A percentile compares a stretch with the other conserved stretches of the same genome.
These are phyloP conservation scores for Mesembrinibis cayennensis DNA, from an alignment of 2,113 vertebrate genomes.

Conservation along the genomic window DNA sequence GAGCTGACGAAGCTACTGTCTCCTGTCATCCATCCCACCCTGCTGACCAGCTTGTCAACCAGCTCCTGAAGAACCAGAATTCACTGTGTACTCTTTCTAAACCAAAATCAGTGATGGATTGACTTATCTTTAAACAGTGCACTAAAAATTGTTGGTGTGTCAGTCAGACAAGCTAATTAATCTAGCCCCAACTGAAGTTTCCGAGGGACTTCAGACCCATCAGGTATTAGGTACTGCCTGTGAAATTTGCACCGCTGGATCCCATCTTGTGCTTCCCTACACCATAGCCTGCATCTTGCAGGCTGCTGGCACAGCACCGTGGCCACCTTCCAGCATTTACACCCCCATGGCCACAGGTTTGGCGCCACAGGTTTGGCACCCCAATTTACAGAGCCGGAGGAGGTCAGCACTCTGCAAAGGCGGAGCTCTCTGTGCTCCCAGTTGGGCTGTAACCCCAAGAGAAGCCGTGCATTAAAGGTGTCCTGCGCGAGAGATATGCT, in stretches of 20 bases:
- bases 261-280: background rate
- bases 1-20: background rate
- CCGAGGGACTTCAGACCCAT: background rate
- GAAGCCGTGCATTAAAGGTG: background rate
- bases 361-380: background rate
- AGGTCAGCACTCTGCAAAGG: background rate
- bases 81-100: background rate
- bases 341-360: fast-evolving
- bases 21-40: background rate
- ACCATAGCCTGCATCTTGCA: background rate
- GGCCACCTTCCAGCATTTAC: background rate
- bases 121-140: background rate
- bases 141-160: background rate
- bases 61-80: background rate
- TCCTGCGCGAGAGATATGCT: background rate
- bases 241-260: background rate
- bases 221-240: fast-evolving
- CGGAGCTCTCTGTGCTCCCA: fast-evolving
- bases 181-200: background rate
- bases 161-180: background rate
- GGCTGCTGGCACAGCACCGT: fast-evolving
- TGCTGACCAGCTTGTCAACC: background rate
- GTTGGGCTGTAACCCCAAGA: background rate
- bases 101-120: background rate
- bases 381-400: fast-evolving